Evolutionary conservation across 2,113 vertebrate species (phyloP).

Genomic region (Anguilla japonica): DNA sequence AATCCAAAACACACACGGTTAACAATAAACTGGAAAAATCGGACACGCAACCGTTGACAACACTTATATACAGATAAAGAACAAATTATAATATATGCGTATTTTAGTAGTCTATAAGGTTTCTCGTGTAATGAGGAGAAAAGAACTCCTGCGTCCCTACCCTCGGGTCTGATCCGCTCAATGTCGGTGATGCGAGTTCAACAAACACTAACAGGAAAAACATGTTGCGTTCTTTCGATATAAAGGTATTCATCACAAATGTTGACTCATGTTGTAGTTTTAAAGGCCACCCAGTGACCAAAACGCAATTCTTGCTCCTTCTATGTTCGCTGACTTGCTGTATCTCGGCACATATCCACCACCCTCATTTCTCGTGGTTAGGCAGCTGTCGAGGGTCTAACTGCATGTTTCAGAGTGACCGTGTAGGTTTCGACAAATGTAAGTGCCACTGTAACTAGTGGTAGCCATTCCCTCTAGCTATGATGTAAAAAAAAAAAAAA

Average conservation of each 20-base stretch:
- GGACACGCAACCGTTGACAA: not conserved
- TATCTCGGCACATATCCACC: not conserved
- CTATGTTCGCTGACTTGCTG: not conserved
- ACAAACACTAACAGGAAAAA: slow-evolving; percentile 40
- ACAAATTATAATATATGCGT: not conserved
- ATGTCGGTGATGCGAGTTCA: slow-evolving; percentile 1
- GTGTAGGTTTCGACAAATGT: not conserved
- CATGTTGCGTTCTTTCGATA: slow-evolving; percentile 58
- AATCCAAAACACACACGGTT: not conserved
- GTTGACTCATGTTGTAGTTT: not conserved
- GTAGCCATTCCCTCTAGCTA: not conserved
- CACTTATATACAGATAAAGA: not conserved
- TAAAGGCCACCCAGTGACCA: slow-evolving; percentile 5
- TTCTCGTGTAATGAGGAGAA: not conserved
- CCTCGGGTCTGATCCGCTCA: slow-evolving; percentile 8
- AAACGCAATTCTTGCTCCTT: slow-evolving; percentile 4
- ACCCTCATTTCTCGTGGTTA: not conserved
- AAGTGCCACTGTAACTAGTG: not conserved
- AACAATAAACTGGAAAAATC: not conserved
- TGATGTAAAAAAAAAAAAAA: not conserved
- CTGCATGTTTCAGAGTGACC: not conserved
- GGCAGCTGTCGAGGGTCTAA: not conserved
- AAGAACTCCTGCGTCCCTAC: slow-evolving; percentile 14
- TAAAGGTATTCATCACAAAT: slow-evolving; percentile 9
- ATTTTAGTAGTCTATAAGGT: not conserved